Conservation (phyloP, 2,797 vertebrate genomes). For the Alca torda region DNA sequence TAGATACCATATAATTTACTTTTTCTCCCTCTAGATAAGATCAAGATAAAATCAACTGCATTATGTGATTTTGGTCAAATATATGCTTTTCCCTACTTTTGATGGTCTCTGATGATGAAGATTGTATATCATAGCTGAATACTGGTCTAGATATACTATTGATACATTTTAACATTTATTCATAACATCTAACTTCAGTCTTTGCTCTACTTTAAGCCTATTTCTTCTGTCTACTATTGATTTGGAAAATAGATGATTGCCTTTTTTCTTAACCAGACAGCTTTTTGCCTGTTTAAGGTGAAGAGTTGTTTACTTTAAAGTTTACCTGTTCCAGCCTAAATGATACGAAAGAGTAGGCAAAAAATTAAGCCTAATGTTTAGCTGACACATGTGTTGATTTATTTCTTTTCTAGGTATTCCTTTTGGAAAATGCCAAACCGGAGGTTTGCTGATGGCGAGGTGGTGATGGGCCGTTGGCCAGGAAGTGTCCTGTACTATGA, state of each 20-base stretch:
- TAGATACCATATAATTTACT: background rate
- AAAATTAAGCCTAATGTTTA: background rate
- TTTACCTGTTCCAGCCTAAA: background rate
- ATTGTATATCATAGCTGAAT: background rate
- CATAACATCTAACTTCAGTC: rapidly evolving
- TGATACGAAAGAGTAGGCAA: background rate
- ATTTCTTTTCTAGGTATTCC: background rate
- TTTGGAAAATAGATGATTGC: background rate
- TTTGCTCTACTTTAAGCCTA: background rate
- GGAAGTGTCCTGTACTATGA: constrained; percentile 95
- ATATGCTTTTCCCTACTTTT: background rate
- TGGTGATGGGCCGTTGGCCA: constrained; percentile 97
- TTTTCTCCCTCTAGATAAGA: background rate
- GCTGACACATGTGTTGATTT: rapidly evolving
- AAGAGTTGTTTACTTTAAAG: background rate
- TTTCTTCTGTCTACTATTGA: background rate
- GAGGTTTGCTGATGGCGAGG: constrained; percentile 86
- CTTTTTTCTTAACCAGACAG: background rate
- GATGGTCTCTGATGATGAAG: background rate
- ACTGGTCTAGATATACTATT: background rate
- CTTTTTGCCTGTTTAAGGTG: background rate
- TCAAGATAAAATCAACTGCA: background rate
- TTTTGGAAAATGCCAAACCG: constrained; percentile 82
- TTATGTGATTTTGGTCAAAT: background rate
- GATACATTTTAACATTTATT: background rate